Evolutionary conservation across 2,113 vertebrate species (phyloP).

Genomic region (Gadus chalcogrammus): DNA sequence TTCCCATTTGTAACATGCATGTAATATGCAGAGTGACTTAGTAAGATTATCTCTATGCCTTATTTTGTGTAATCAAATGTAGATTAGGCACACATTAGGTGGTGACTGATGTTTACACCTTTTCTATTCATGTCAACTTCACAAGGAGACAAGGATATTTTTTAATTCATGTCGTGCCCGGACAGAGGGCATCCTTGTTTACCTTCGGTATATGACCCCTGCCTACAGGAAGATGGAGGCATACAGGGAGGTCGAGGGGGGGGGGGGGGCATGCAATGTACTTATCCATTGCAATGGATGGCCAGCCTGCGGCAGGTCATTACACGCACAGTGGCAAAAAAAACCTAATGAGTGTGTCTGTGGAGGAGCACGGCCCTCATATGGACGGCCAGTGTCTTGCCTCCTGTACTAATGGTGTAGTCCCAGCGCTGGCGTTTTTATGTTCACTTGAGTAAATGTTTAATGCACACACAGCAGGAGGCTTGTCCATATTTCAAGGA

Average conservation of each 20-base stretch:
- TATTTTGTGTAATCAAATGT: too few relatives aligned
- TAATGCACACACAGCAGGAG: slow-evolving; percentile 39
- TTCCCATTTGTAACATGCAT: too few relatives aligned
- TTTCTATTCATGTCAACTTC: too few relatives aligned
- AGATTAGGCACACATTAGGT: too few relatives aligned
- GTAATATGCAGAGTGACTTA: too few relatives aligned
- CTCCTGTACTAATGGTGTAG: slow-evolving; percentile 55
- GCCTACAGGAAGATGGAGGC: too few relatives aligned
- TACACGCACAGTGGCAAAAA: slow-evolving; percentile 40
- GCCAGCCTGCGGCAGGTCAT: slow-evolving; percentile 52
- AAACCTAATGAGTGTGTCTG: slow-evolving; percentile 15
- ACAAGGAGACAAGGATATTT: too few relatives aligned
- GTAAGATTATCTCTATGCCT: too few relatives aligned
- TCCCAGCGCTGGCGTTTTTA: slow-evolving; percentile 49
- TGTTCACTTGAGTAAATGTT: slow-evolving; percentile 35
- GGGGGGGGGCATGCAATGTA: slow-evolving; percentile 64
- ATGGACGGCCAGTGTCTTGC: slow-evolving; percentile 52
- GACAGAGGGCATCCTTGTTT: too few relatives aligned
- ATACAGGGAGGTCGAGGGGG: background rate
- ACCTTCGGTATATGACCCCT: too few relatives aligned
- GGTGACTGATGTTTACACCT: too few relatives aligned
- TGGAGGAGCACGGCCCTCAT: slow-evolving; percentile 32
- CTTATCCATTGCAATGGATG: slow-evolving; percentile 33
- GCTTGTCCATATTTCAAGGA: slow-evolving; percentile 38
- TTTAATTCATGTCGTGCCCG: too few relatives aligned